Evolutionary conservation across 2,113 vertebrate genomes (phyloP).

Genomic region (Larimichthys crocea): DNA sequence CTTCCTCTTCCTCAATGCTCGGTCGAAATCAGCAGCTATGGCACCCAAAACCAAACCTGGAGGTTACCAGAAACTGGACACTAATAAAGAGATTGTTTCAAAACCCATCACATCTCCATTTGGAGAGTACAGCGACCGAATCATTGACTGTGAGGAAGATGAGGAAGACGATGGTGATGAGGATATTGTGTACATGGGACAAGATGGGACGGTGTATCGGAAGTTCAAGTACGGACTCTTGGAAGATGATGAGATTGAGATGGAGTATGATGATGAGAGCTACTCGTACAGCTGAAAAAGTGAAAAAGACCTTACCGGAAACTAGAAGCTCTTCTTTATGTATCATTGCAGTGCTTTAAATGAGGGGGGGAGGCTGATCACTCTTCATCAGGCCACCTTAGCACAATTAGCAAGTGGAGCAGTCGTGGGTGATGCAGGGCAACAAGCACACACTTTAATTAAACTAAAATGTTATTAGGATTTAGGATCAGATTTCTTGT

Average conservation of each 20-base stretch:
- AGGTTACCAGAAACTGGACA: slow-evolving; percentile 87
- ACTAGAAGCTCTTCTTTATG: neutral
- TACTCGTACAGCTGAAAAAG: slow-evolving; percentile 85
- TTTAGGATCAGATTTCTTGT: too few relatives aligned
- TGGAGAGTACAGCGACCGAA: slow-evolving; percentile 87
- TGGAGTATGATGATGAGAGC: slow-evolving; percentile 95
- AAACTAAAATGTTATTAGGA: neutral
- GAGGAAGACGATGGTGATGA: slow-evolving; percentile 86
- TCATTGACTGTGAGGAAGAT: slow-evolving; percentile 72
- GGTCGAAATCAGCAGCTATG: slow-evolving; percentile 43
- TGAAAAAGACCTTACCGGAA: neutral
- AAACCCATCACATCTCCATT: slow-evolving; percentile 71
- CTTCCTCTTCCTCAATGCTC: slow-evolving; percentile 83
- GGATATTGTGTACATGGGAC: slow-evolving; percentile 95
- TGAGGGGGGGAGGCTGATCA: neutral
- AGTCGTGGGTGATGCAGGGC: neutral
- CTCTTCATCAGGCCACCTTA: neutral
- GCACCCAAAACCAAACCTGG: slow-evolving; percentile 63
- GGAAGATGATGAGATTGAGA: slow-evolving; percentile 88
- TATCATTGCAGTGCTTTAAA: neutral
- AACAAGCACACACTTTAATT: neutral
- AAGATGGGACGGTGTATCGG: slow-evolving; percentile 92
- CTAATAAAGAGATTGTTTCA: slow-evolving; percentile 51
- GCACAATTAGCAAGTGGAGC: neutral
- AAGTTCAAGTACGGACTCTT: slow-evolving; percentile 93